A percentile compares a stretch with the other conserved stretches of the same genome.
These are phyloP conservation scores for Watsonalla cultraria DNA, from an alignment of 2,888 invertebrate species.

Conservation along the genomic window DNA sequence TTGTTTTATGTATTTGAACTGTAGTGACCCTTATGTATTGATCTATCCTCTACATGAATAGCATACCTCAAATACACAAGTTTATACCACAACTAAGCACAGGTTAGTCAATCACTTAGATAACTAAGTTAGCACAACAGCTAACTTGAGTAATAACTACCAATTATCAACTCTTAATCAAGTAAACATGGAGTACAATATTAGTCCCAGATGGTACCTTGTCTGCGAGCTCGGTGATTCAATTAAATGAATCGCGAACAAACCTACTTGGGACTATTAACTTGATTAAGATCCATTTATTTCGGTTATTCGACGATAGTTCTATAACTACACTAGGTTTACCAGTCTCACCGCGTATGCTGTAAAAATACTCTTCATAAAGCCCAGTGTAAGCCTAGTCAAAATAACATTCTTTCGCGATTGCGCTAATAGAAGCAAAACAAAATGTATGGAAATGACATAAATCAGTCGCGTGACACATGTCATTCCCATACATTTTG, in stretches of 20 bases:
- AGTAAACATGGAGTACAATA: neutral
- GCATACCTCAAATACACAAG: neutral
- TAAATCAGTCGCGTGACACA: too few species aligned
- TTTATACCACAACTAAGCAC: neutral
- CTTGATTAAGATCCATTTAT: conserved; percentile 48
- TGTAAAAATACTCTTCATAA: too few species aligned
- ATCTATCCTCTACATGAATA: too few species aligned
- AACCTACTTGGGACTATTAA: conserved; percentile 49
- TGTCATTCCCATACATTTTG: too few species aligned
- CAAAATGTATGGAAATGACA: too few species aligned
- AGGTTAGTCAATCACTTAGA: neutral
- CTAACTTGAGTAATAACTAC: neutral
- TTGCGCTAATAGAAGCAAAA: too few species aligned
- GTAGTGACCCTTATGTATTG: too few species aligned
- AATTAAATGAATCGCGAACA: conserved; percentile 48
- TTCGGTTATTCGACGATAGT: conserved; percentile 22
- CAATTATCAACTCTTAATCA: neutral
- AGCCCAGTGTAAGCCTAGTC: too few species aligned
- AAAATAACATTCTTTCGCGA: too few species aligned
- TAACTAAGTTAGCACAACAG: neutral
- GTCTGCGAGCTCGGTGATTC: conserved; percentile 25
- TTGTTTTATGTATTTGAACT: too few species aligned
- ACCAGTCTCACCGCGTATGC: neutral
- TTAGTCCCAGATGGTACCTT: conserved; percentile 37
- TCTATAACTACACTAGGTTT: conserved; percentile 7